Base-by-base conservation (phyloP, 1,140 invertebrate genomes). In the Drosophila pseudoobscura region DNA sequence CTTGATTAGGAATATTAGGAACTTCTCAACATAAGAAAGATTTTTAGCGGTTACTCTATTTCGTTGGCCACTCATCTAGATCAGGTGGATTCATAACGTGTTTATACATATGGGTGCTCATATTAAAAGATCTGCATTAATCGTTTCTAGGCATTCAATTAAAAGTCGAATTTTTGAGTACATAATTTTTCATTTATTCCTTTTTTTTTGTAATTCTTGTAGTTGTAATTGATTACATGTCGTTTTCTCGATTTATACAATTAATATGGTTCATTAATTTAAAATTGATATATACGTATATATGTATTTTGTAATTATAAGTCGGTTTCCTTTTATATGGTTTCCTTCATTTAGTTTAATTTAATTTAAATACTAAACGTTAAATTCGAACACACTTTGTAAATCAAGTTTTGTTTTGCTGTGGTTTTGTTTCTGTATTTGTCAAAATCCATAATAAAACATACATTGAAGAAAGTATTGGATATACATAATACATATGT, bases 331-430 rank as follows among this genome's bases (percentile, higher is more conserved):
- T 51, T 63, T 56, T 43, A 22, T 46, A 4, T 65, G 24, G 63
- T 80, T 64, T 60, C 35, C 75, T 58, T 53, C 4, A 52, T 64
- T 65, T 35, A 39, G 43, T 80, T 76, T 59, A 29, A 72, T 55
- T 66, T 82, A 72, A 58, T 66, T 82, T 78, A 87, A 87, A 82
- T 82, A 88, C 83, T 88, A 88, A 88, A 82, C 75, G 74, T 88
- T 88, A 88, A 88, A 88, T 88, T 88, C 83, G 83, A 83, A 84
- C 80, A 84, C 80, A 84, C 80, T 84, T 84, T 84, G 63, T 72
- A 84, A 82, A 88, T 73, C 57, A 88, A 79, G 60, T 66, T 66
- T 56, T 78, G 64, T 52, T 72, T 75, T 47, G 22, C 41, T 62
- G 50, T 69, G 46, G 51, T 57, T 84, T 64, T 60, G 24, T 39